These are phyloP conservation scores for Halesus radiatus DNA, from an alignment of 1,140 invertebrate species.

Conservation along the genomic window DNA sequence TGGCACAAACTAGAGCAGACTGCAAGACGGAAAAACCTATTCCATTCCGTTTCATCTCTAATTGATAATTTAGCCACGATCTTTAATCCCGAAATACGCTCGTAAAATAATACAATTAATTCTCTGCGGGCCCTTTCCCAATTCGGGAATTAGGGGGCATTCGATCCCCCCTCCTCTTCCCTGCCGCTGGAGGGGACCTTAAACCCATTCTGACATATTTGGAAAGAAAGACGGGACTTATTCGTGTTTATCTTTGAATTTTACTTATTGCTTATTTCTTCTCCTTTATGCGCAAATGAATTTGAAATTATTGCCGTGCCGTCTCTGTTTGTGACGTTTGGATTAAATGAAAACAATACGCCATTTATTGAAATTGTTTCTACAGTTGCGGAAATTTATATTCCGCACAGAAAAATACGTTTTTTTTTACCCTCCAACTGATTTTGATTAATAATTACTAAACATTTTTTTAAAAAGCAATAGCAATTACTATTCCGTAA, in stretches of 20 bases:
- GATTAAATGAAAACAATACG: slow-evolving; percentile 41
- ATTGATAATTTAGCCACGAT: slow-evolving; percentile 70
- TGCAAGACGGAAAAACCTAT: slow-evolving; percentile 54
- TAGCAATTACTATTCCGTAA: too few species aligned
- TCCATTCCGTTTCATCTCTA: slow-evolving; percentile 64
- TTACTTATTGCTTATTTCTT: slow-evolving; percentile 56
- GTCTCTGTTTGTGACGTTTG: slow-evolving; percentile 41
- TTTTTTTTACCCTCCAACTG: too few species aligned
- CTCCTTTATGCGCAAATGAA: slow-evolving; percentile 40
- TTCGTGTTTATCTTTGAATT: slow-evolving; percentile 56
- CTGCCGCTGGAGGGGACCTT: too few species aligned
- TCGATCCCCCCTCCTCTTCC: neutral
- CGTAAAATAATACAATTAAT: slow-evolving; percentile 71
- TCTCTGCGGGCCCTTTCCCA: slow-evolving; percentile 61
- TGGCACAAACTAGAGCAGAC: slow-evolving; percentile 37
- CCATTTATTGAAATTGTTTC: slow-evolving; percentile 46
- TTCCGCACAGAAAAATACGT: neutral
- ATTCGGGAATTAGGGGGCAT: neutral
- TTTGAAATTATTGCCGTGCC: slow-evolving; percentile 43
- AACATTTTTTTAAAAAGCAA: too few species aligned
- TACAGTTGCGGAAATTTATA: too few species aligned
- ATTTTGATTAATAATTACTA: too few species aligned
- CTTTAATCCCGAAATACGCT: slow-evolving; percentile 63
- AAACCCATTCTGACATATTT: slow-evolving; percentile 17
- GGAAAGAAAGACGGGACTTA: slow-evolving; percentile 38